Evolutionary conservation across 2,113 vertebrate genomes (phyloP), one percentile per base, ranked within the genome.

Genomic region (Boleophthalmus pectinirostris): DNA sequence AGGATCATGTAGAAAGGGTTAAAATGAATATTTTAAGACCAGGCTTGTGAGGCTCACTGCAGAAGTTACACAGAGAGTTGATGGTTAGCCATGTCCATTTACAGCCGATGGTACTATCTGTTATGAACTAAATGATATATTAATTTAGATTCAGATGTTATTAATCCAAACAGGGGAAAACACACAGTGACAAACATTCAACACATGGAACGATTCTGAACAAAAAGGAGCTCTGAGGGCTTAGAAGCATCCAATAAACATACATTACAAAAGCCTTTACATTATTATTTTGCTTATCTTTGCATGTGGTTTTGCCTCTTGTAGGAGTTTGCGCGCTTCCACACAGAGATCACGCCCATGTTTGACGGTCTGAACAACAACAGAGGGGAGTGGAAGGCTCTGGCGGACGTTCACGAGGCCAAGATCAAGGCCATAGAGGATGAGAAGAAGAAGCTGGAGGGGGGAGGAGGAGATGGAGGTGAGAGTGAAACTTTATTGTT

Each of bases 271-370:
- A 53, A 7, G 20, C 1, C 2, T 47, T 47, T 54, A 1, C 9
- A 10, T 14, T 25, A 14, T 25, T 58, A 14, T 24, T 58, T 23
- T 58, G 56, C 2, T 58, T 14, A 20, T n/a, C 8, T 54, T 54
- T 43, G n/a, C 0, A 12, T 0, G 65, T 60, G 18, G 64, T 24
- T 43, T 72, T 72, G 49, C 14, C 5, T 53, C 72, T 13, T 14
- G 6, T 77, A 99, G 97, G 98, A 98, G 92, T 98, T 99, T 79
- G 93, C 97, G 0, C 93, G 97, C 84, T 99, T 99, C 92, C 97
- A 98, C 88, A 96, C 95, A 84, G 98, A 99, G 92, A 98, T 98
- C 88, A 82, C 87, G 61, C 97, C 98, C 46, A 98, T 98, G 97
- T 94, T 95, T 70, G 94, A 93, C 11, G 97, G 97, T 45, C 94